Evolutionary conservation across 2,888 invertebrate species (phyloP).

Genomic region (Cephus sareptanus): DNA sequence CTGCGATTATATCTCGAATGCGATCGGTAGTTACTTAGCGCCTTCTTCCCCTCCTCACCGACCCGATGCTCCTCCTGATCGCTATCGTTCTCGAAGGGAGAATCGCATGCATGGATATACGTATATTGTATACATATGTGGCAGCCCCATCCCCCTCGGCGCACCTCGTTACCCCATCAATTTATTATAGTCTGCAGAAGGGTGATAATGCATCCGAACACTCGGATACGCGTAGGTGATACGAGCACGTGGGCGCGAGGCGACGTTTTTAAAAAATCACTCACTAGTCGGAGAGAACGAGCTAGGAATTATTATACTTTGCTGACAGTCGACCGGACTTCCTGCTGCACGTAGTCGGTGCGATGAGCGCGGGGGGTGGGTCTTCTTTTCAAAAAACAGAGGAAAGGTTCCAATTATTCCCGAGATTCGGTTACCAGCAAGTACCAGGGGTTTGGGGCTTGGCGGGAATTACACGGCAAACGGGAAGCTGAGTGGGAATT

Average conservation of each 20-base stretch:
- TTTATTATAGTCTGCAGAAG: constrained; percentile 49
- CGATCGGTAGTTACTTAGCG: constrained; percentile 64
- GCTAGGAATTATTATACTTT: no score
- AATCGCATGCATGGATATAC: constrained; percentile 25
- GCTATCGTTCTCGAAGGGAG: constrained; percentile 34
- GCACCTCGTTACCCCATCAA: constrained; percentile 57
- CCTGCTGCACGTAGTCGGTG: background rate
- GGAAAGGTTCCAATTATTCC: constrained; percentile 46
- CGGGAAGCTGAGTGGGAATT: constrained; percentile 2
- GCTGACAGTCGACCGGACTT: no score
- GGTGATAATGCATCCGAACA: constrained; percentile 22
- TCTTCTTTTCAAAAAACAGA: background rate
- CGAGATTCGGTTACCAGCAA: constrained; percentile 45
- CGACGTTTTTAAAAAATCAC: constrained; percentile 3
- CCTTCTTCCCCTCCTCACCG: constrained; percentile 31
- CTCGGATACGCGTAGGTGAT: background rate
- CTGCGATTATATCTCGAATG: constrained; percentile 45
- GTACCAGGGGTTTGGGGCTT: constrained; percentile 20
- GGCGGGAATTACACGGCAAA: constrained; percentile 1
- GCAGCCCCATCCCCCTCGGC: constrained; percentile 32
- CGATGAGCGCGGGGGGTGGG: background rate
- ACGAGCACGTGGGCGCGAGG: background rate
- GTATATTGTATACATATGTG: no score
- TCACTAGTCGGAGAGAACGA: no score
- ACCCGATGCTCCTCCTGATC: constrained; percentile 54